Conservation (phyloP, 2,113 vertebrate species). For the Chrysemys picta region DNA sequence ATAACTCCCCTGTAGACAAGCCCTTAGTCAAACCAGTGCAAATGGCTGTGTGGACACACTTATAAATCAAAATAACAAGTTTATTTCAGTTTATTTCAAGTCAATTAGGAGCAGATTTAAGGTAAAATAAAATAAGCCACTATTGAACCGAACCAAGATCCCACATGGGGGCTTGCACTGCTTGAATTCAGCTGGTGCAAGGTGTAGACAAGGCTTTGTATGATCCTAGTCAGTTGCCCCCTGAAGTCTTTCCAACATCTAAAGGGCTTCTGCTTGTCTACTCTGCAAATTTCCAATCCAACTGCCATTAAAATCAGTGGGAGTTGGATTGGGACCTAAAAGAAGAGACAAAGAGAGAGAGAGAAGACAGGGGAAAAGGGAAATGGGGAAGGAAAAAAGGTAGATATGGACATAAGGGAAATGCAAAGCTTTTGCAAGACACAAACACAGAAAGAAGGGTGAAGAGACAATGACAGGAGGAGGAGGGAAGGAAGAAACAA, state of each 20-base stretch:
- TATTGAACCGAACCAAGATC: neutral
- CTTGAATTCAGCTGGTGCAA: neutral
- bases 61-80: neutral
- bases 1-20: neutral
- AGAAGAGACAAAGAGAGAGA: neutral
- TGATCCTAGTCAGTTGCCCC: neutral
- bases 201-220: neutral
- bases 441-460: neutral
- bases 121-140: neutral
- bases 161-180: neutral
- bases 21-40: neutral
- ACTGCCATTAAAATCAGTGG: neutral
- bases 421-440: neutral
- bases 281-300: neutral
- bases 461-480: neutral
- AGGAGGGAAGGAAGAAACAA: neutral
- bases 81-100: conserved; percentile 17
- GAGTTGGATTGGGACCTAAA: neutral
- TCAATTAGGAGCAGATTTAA: conserved; percentile 1
- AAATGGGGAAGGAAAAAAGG: neutral
- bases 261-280: neutral
- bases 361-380: neutral
- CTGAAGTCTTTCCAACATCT: neutral
- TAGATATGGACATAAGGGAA: neutral
- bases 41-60: neutral